Conservation (phyloP, 2,888 invertebrate genomes). For the Tachina fera region DNA sequence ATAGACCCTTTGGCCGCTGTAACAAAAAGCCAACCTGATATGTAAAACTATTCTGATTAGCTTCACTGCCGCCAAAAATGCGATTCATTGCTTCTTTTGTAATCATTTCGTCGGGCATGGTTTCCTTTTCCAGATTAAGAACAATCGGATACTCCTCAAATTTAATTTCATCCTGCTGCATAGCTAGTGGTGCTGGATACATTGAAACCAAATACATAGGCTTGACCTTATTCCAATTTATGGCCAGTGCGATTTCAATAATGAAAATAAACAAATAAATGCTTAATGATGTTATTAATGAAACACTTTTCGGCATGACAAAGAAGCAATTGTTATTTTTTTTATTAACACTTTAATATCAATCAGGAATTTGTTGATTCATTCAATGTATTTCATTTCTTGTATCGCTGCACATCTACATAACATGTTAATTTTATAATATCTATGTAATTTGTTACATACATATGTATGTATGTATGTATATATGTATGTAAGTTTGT, state of each 20-base stretch:
- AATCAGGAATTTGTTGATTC: conserved; percentile 19
- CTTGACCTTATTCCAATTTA: conserved; percentile 81
- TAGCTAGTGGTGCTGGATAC: conserved; percentile 75
- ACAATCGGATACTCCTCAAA: conserved; percentile 76
- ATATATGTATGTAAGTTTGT: conserved; percentile 7
- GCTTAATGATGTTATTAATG: conserved; percentile 48
- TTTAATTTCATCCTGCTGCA: conserved; percentile 56
- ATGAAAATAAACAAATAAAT: conserved; percentile 53
- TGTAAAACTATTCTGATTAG: conserved; percentile 79
- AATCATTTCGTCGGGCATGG: conserved; percentile 77
- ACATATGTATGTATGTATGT: conserved; percentile 72
- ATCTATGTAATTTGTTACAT: conserved; percentile 72
- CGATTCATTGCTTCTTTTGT: conserved; percentile 81
- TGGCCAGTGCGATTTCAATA: conserved; percentile 69
- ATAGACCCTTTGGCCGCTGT: conserved; percentile 80
- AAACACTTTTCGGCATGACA: conserved; percentile 65
- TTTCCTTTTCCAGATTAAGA: conserved; percentile 79
- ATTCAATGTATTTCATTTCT: conserved; percentile 45
- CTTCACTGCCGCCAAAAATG: conserved; percentile 81
- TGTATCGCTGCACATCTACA: conserved; percentile 26
- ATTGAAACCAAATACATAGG: conserved; percentile 81
- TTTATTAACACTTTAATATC: conserved; percentile 34
- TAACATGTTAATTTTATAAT: conserved; percentile 61
- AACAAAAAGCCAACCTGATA: conserved; percentile 81
- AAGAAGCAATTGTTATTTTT: conserved; percentile 18